Conservation (phyloP, 2,113 vertebrate species). For the Bungarus multicinctus region DNA sequence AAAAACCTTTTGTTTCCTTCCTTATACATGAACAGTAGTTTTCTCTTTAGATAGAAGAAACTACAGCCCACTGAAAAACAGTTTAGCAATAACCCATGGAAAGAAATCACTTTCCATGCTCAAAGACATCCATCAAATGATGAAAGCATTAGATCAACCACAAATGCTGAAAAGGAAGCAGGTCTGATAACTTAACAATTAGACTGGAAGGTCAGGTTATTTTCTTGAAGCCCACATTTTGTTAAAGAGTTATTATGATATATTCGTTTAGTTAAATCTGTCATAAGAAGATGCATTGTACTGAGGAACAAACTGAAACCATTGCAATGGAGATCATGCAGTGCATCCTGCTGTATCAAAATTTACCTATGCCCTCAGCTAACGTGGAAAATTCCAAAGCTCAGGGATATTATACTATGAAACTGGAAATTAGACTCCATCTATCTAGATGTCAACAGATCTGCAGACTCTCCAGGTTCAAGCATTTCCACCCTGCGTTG, state of each 20-base stretch:
- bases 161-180: constrained; percentile 22
- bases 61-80: constrained; percentile 14
- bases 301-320: constrained; percentile 47
- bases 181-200: constrained; percentile 7
- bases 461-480: constrained; percentile 28
- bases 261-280: constrained; percentile 29
- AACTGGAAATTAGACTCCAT: constrained; percentile 47
- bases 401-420: constrained; percentile 27
- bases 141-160: neutral
- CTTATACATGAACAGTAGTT: neutral
- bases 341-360: constrained; percentile 35
- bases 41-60: neutral
- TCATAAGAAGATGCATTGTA: constrained; percentile 36
- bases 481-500: constrained; percentile 36
- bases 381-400: constrained; percentile 29
- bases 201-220: constrained; percentile 37
- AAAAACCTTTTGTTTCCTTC: neutral
- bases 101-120: neutral
- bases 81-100: neutral
- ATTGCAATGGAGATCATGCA: constrained; percentile 48
- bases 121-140: constrained; percentile 3
- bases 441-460: constrained; percentile 56
- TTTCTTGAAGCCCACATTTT: constrained; percentile 43
- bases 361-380: constrained; percentile 30
- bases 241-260: constrained; percentile 50